Conservation (phyloP, 2,888 invertebrate genomes). For the Catonia carolina region DNA sequence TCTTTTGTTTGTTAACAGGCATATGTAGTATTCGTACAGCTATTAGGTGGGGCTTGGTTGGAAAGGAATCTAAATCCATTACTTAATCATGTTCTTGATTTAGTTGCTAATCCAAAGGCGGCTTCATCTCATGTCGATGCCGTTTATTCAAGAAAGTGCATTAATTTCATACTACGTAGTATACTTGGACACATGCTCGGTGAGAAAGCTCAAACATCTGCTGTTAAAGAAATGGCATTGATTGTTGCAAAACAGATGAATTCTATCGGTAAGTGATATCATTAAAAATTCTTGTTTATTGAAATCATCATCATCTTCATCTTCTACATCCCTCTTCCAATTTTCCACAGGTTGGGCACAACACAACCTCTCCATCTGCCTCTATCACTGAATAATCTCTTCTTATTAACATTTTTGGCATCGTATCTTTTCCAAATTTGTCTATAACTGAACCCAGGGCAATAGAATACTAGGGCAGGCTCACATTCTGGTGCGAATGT, state of each 20-base stretch:
- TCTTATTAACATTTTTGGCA: no score
- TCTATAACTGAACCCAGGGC: no score
- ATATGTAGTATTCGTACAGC: constrained; percentile 91
- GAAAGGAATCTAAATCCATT: constrained; percentile 84
- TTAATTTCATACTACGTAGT: constrained; percentile 87
- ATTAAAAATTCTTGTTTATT: no score
- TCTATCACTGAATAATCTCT: no score
- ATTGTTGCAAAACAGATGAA: constrained; percentile 93
- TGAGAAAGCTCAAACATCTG: constrained; percentile 94
- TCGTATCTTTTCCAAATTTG: no score
- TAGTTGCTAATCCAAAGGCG: constrained; percentile 87
- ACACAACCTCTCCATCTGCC: no score
- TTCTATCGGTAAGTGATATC: constrained; percentile 62
- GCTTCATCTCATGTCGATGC: constrained; percentile 96
- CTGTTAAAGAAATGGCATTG: constrained; percentile 88
- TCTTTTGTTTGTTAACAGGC: constrained; percentile 53
- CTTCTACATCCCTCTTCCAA: no score
- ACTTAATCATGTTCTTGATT: constrained; percentile 81
- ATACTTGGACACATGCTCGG: constrained; percentile 90
- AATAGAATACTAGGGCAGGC: no score
- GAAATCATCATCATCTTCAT: no score
- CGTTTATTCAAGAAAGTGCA: constrained; percentile 95
- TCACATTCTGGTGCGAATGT: no score
- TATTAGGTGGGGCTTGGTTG: constrained; percentile 90
- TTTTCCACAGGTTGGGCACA: no score